phyloP scores from a whole-genome alignment of 2,113 vertebrate genomes.

The Cygnus buccinator region DNA sequence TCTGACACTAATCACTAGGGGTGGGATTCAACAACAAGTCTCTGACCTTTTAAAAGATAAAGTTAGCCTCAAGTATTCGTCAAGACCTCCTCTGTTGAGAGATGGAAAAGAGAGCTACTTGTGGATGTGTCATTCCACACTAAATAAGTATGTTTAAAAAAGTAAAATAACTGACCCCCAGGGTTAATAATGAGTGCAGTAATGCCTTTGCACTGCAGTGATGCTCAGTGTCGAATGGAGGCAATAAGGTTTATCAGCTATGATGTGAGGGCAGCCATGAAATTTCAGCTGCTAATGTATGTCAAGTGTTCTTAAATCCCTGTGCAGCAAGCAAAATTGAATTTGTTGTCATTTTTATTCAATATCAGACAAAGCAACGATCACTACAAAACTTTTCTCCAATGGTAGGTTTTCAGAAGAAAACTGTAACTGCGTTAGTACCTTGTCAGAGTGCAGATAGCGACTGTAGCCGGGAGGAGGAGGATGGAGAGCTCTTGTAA shows the following conservation, averaged over 20 bases:
- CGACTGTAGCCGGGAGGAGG: background rate
- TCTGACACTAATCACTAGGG: background rate
- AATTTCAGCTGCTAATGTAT: background rate
- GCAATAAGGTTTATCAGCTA: background rate
- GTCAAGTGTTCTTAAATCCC: background rate
- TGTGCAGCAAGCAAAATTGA: background rate
- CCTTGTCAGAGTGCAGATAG: background rate
- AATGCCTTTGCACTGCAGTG: background rate
- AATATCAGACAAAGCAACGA: background rate
- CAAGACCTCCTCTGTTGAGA: background rate
- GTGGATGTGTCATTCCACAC: background rate
- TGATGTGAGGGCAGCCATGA: background rate
- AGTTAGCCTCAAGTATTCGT: background rate
- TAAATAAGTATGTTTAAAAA: background rate
- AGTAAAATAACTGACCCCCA: background rate
- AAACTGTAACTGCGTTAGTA: background rate
- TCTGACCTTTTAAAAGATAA: slow-evolving; percentile 19
- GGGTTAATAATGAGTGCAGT: background rate
- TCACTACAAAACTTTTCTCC: background rate
- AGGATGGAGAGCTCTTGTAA: background rate
- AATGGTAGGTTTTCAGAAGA: background rate
- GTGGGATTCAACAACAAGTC: background rate
- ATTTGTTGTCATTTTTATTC: background rate
- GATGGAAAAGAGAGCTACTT: background rate
- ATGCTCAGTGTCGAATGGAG: background rate